Evolutionary conservation across 2,113 vertebrate genomes (phyloP).

Genomic region (Pantherophis guttatus): DNA sequence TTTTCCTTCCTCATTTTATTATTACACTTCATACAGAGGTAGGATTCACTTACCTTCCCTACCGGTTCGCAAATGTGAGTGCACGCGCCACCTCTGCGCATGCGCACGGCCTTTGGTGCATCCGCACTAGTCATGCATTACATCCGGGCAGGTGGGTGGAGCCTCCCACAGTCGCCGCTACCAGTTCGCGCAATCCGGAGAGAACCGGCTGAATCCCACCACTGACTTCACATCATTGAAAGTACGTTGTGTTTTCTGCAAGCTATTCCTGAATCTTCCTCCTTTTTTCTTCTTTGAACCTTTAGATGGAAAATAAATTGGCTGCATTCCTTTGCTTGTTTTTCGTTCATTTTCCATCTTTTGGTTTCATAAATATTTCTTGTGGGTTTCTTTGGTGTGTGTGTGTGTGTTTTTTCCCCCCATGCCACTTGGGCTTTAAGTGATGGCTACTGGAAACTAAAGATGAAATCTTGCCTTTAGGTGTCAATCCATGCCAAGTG

Average conservation of each 20-base stretch:
- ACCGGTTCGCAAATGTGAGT: too few relatives aligned
- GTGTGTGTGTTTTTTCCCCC: neutral
- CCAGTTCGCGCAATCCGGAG: too few relatives aligned
- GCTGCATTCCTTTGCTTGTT: slow-evolving; percentile 44
- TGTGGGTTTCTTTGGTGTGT: neutral
- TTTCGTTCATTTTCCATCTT: slow-evolving; percentile 49
- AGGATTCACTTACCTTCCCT: too few relatives aligned
- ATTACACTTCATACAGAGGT: neutral
- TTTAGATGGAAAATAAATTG: slow-evolving; percentile 29
- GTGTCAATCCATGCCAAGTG: neutral
- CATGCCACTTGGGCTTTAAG: slow-evolving; percentile 9
- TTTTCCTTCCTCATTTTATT: neutral
- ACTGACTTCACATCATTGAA: slow-evolving; percentile 4
- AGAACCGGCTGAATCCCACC: too few relatives aligned
- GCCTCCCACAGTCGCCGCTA: too few relatives aligned
- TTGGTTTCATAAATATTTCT: slow-evolving; percentile 48
- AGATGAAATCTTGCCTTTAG: slow-evolving; percentile 34
- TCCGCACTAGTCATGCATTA: too few relatives aligned
- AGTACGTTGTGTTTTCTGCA: slow-evolving; percentile 25
- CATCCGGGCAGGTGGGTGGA: too few relatives aligned
- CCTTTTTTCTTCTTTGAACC: slow-evolving; percentile 17
- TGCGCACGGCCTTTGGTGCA: too few relatives aligned
- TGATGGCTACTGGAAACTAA: slow-evolving; percentile 49
- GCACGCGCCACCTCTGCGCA: too few relatives aligned
- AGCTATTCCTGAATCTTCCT: neutral